phyloP scores from a whole-genome alignment of 1,140 invertebrate species.

The Drosophila grimshawi region DNA sequence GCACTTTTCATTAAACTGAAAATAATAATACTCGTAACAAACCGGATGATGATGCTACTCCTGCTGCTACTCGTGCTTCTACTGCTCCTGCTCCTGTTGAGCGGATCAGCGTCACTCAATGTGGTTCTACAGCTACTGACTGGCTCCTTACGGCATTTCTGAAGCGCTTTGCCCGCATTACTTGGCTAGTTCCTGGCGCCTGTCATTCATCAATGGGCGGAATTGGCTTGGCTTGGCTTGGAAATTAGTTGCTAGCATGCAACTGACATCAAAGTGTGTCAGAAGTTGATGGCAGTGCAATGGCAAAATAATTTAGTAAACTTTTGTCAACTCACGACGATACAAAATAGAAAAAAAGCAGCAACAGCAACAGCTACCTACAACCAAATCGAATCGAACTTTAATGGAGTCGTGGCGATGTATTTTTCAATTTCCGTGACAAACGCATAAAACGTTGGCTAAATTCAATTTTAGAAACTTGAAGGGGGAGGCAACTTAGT shows the following conservation, averaged over 20 bases:
- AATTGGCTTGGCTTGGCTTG: constrained; percentile 9
- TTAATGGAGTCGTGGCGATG: constrained; percentile 44
- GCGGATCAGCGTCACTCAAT: constrained; percentile 26
- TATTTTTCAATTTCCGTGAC: constrained; percentile 77
- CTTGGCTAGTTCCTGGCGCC: constrained; percentile 32
- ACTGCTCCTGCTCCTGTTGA: constrained; percentile 10
- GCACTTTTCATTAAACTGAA: constrained; percentile 79
- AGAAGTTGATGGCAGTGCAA: constrained; percentile 56
- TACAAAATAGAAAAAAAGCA: constrained; percentile 23
- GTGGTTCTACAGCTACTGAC: constrained; percentile 11
- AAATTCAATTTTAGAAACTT: constrained; percentile 68
- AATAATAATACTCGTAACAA: constrained; percentile 54
- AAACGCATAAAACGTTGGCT: constrained; percentile 64
- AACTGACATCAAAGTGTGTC: constrained; percentile 78
- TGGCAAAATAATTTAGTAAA: constrained; percentile 76
- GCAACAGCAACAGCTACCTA: background rate
- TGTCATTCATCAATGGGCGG: constrained; percentile 64
- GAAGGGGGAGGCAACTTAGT: background rate
- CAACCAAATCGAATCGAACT: constrained; percentile 22
- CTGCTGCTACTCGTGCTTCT: constrained; percentile 14
- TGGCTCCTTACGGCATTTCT: constrained; percentile 35
- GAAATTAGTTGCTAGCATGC: constrained; percentile 73
- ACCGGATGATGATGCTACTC: constrained; percentile 26
- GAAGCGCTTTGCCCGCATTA: constrained; percentile 49
- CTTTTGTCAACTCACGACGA: constrained; percentile 68